A percentile compares a stretch with the other conserved stretches of the same genome.
These are phyloP conservation scores for Stegastes partitus DNA, from an alignment of 2,113 vertebrate genomes.

Conservation along the genomic window DNA sequence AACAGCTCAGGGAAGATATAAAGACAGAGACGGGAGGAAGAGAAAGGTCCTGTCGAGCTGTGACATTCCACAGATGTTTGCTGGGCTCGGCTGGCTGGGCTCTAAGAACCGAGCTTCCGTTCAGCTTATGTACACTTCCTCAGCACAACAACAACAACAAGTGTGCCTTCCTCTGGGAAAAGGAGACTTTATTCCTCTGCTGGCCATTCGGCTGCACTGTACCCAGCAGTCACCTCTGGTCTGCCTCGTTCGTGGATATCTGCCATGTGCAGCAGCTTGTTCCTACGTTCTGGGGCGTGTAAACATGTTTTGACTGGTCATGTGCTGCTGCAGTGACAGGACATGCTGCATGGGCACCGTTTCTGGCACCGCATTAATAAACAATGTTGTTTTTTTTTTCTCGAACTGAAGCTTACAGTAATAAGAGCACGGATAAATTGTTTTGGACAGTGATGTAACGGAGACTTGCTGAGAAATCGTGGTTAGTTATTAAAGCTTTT, in stretches of 20 bases:
- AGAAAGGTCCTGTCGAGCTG: conserved; percentile 29
- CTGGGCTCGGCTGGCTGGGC: conserved; percentile 40
- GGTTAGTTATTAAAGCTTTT: not conserved
- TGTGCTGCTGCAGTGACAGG: conserved; percentile 41
- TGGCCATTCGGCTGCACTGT: conserved; percentile 19
- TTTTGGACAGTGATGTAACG: not conserved
- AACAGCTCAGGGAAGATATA: conserved; percentile 1
- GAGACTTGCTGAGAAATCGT: not conserved
- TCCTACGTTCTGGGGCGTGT: conserved; percentile 34
- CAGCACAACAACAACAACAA: conserved; percentile 55
- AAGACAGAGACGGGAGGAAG: conserved; percentile 22
- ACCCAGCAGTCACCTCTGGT: conserved; percentile 31
- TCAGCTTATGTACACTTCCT: conserved; percentile 46
- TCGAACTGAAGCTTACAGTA: conserved; percentile 25
- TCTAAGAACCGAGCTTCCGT: conserved; percentile 56
- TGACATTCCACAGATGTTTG: conserved; percentile 75
- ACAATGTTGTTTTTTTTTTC: conserved; percentile 17
- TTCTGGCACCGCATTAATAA: conserved; percentile 41
- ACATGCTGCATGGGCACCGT: conserved; percentile 6
- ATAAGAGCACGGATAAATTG: conserved; percentile 5
- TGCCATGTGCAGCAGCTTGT: conserved; percentile 45
- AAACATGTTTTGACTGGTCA: conserved; percentile 62
- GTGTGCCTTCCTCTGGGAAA: not conserved
- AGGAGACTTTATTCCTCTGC: conserved; percentile 15
- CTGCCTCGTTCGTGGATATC: conserved; percentile 17